Evolutionary conservation across 1,140 invertebrate genomes (phyloP).

Genomic region (Drosophila prosaltans): DNA sequence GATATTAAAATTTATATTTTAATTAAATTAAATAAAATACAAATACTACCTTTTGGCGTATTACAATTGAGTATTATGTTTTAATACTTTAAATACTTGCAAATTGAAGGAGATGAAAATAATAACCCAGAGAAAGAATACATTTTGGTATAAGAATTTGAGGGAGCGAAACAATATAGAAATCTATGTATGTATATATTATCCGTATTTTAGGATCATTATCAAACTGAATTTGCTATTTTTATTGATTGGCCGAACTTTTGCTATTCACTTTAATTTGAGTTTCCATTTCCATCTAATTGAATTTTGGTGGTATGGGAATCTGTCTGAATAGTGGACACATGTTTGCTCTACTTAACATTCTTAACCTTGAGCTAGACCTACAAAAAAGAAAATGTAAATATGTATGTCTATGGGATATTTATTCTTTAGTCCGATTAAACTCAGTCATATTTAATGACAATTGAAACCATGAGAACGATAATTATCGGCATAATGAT

Average conservation of each 20-base stretch:
- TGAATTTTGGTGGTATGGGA: conserved; percentile 14
- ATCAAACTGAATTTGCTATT: no score
- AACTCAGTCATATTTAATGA: conserved; percentile 76
- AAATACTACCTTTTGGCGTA: not conserved
- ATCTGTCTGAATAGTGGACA: not conserved
- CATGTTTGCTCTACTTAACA: conserved; percentile 4
- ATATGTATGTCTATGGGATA: not conserved
- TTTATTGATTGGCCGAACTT: no score
- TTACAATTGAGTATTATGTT: no score
- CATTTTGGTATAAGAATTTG: no score
- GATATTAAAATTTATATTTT: conserved; percentile 7
- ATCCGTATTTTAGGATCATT: no score
- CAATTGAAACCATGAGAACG: not conserved
- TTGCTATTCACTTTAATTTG: not conserved
- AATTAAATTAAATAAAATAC: not conserved
- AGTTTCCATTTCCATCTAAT: not conserved
- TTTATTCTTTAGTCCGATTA: conserved; percentile 18
- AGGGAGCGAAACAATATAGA: no score
- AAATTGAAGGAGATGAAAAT: no score
- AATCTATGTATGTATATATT: no score
- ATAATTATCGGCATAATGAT: conserved; percentile 49
- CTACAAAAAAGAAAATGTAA: not conserved
- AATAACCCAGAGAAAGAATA: no score
- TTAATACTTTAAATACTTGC: no score
- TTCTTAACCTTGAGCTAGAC: conserved; percentile 3